These are phyloP conservation scores for Phrynosoma blainvillii DNA, from an alignment of 2,113 vertebrate species.

Conservation along the genomic window DNA sequence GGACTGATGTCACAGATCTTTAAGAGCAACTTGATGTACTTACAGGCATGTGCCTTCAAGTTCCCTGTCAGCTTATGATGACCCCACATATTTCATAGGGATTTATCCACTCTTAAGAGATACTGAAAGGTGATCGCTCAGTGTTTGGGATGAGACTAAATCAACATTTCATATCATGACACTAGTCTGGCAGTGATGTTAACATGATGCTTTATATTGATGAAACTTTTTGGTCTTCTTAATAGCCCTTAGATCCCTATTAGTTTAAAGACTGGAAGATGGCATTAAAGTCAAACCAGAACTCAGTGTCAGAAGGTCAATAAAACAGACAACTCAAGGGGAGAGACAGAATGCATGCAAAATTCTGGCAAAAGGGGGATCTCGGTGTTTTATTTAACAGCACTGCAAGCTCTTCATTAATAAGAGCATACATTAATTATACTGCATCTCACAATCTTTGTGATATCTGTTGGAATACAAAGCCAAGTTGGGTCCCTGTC, in stretches of 20 bases:
- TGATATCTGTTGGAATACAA: too few relatives aligned
- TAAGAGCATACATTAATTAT: constrained; percentile 9
- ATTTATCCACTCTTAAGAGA: not conserved
- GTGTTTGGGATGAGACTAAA: not conserved
- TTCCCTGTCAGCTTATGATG: too few relatives aligned
- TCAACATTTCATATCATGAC: too few relatives aligned
- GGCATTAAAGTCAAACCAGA: not conserved
- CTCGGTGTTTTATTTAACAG: not conserved
- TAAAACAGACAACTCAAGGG: not conserved
- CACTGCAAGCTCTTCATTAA: not conserved
- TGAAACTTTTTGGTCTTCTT: too few relatives aligned
- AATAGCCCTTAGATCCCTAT: constrained; percentile 38
- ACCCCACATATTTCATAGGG: too few relatives aligned
- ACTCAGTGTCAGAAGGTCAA: constrained; percentile 19
- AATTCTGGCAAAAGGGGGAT: constrained; percentile 10
- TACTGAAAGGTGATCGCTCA: not conserved
- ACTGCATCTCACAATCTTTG: not conserved
- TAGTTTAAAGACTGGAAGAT: constrained; percentile 31
- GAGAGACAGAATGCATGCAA: not conserved
- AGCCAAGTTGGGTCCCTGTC: constrained; percentile 7
- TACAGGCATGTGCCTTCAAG: not conserved
- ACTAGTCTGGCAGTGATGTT: not conserved
- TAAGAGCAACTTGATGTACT: not conserved
- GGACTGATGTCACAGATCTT: constrained; percentile 41
- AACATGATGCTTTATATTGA: not conserved